Percentiles rank a stretch among this genome's conserved stretches.
Conservation (phyloP, 2,888 invertebrate genomes). For the Protophormia terraenovae region DNA sequence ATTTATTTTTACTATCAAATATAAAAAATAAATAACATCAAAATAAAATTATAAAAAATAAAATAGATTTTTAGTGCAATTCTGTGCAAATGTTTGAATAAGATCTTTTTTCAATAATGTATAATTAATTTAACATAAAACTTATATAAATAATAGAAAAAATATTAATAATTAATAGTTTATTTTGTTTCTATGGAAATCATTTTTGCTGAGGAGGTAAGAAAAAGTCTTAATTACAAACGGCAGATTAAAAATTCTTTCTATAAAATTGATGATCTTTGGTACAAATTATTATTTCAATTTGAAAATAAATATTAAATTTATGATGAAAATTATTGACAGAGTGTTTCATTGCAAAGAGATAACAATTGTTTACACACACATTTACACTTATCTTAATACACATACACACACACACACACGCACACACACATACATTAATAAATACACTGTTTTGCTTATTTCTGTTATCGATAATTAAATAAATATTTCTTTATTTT, state of each 20-base stretch:
- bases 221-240: background rate
- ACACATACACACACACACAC: background rate
- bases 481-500: background rate
- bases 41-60: background rate
- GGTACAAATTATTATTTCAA: constrained; percentile 26
- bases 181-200: too few species aligned
- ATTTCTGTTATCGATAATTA: constrained; percentile 11
- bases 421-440: background rate
- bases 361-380: background rate
- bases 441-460: background rate
- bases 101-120: background rate
- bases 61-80: background rate
- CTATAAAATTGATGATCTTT: background rate
- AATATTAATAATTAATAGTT: too few species aligned
- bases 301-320: constrained; percentile 25
- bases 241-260: background rate
- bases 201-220: background rate
- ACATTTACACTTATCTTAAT: background rate
- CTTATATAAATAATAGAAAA: too few species aligned
- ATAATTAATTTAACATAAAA: background rate
- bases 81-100: background rate
- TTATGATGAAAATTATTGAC: constrained; percentile 22
- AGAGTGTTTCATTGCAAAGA: background rate
- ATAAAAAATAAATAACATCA: background rate
- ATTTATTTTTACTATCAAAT: background rate